A percentile compares a stretch with the other conserved stretches of the same genome.
phyloP scores from a whole-genome alignment of 92 coral and sea anemone species.

The Umimayanthus kanabou region DNA sequence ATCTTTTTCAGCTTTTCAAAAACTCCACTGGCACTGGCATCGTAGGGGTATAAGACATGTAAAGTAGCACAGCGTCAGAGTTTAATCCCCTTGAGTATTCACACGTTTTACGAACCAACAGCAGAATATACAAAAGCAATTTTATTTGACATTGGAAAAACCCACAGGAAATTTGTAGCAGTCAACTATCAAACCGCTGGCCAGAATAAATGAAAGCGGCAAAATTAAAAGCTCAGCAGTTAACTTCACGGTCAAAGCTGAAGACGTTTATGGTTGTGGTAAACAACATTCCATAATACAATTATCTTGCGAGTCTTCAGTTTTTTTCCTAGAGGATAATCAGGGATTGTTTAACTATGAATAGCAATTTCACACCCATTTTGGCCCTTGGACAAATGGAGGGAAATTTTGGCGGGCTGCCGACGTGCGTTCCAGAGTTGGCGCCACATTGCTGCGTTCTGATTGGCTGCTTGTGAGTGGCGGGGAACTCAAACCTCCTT shows the following conservation, averaged over 20 bases:
- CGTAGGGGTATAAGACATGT: too few relatives aligned
- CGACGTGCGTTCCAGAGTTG: slow-evolving; percentile 66
- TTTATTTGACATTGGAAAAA: too few relatives aligned
- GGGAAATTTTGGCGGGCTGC: slow-evolving; percentile 51
- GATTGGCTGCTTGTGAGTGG: slow-evolving; percentile 82
- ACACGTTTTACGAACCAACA: neutral
- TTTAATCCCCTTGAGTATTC: neutral
- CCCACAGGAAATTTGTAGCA: neutral
- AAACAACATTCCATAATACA: neutral
- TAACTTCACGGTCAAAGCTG: neutral
- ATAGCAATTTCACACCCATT: slow-evolving; percentile 17
- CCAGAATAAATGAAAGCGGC: neutral
- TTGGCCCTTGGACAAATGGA: slow-evolving; percentile 35
- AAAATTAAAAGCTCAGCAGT: neutral
- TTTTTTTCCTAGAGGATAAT: neutral
- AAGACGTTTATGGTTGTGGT: neutral
- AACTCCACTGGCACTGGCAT: too few relatives aligned
- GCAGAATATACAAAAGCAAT: neutral
- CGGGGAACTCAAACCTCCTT: slow-evolving; percentile 97
- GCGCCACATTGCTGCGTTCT: slow-evolving; percentile 78
- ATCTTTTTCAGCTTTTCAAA: too few relatives aligned
- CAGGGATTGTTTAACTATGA: neutral
- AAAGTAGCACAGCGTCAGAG: too few relatives aligned
- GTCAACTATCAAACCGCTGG: neutral
- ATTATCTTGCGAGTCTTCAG: neutral